Evolutionary conservation across 2,888 invertebrate genomes (phyloP).

Genomic region (Ormia ochracea): DNA sequence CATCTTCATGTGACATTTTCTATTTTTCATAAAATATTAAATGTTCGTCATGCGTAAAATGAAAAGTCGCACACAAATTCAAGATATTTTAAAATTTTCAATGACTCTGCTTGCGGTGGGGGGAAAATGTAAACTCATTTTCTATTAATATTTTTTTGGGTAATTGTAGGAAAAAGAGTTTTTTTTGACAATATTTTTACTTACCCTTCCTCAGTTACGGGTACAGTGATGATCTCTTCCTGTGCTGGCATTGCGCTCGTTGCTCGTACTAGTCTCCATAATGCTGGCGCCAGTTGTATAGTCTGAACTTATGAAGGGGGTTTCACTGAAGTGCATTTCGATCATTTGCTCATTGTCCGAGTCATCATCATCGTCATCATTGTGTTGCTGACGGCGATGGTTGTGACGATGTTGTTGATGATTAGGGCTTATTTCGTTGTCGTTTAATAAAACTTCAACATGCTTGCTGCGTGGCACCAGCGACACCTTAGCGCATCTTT

Average conservation of each 20-base stretch:
- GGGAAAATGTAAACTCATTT: too few species aligned
- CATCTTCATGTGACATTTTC: too few species aligned
- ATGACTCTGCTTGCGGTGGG: too few species aligned
- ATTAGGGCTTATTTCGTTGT: slow-evolving; percentile 64
- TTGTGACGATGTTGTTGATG: slow-evolving; percentile 59
- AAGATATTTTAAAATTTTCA: too few species aligned
- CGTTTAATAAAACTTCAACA: slow-evolving; percentile 71
- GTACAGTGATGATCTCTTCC: slow-evolving; percentile 64
- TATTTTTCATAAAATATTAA: too few species aligned
- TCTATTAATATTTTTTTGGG: too few species aligned
- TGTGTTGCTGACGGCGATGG: slow-evolving; percentile 58
- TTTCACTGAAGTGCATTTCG: slow-evolving; percentile 74
- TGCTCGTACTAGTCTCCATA: slow-evolving; percentile 69
- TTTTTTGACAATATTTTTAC: slow-evolving; percentile 42
- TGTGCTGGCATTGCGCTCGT: slow-evolving; percentile 60
- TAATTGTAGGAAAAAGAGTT: not conserved
- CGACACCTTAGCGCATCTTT: slow-evolving; percentile 63
- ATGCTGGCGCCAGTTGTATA: slow-evolving; percentile 72
- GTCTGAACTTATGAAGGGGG: slow-evolving; percentile 75
- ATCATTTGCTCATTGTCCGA: slow-evolving; percentile 74
- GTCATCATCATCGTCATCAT: slow-evolving; percentile 69
- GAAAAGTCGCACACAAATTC: too few species aligned
- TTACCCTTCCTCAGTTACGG: slow-evolving; percentile 75
- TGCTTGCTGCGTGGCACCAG: slow-evolving; percentile 66
- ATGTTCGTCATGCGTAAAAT: too few species aligned